phyloP scores from a whole-genome alignment of 2,113 vertebrate species.

The Manacus vitellinus region DNA sequence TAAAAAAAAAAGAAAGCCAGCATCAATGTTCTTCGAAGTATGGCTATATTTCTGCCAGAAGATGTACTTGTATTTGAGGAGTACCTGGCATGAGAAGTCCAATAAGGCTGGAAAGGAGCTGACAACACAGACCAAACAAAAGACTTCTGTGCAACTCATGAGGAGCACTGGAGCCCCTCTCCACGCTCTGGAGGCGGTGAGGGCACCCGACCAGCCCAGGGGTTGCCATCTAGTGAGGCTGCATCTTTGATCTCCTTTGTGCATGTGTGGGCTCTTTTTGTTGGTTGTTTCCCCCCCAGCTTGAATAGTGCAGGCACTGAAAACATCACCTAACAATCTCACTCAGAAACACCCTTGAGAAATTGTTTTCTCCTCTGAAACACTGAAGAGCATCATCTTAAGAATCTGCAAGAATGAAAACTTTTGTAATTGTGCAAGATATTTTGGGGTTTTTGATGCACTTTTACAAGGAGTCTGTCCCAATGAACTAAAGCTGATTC shows the following conservation, averaged over 20 bases:
- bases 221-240: not conserved
- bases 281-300: not conserved
- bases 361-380: not conserved
- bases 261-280: constrained; percentile 11
- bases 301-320: not conserved
- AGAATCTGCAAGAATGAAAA: not conserved
- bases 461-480: not conserved
- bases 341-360: not conserved
- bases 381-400: not conserved
- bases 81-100: not conserved
- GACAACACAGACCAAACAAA: not conserved
- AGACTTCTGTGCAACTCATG: not conserved
- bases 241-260: not conserved
- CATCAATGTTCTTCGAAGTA: rapidly evolving
- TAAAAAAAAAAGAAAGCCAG: too few relatives aligned
- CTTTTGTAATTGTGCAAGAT: not conserved
- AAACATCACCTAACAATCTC: not conserved
- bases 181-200: rapidly evolving
- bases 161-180: not conserved
- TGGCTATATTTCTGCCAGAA: not conserved
- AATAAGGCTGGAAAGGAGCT: not conserved
- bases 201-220: not conserved
- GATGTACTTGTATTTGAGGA: not conserved
- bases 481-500: not conserved
- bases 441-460: not conserved